Conservation (phyloP, 2,888 invertebrate species). For the Drosophila hamatofila region DNA sequence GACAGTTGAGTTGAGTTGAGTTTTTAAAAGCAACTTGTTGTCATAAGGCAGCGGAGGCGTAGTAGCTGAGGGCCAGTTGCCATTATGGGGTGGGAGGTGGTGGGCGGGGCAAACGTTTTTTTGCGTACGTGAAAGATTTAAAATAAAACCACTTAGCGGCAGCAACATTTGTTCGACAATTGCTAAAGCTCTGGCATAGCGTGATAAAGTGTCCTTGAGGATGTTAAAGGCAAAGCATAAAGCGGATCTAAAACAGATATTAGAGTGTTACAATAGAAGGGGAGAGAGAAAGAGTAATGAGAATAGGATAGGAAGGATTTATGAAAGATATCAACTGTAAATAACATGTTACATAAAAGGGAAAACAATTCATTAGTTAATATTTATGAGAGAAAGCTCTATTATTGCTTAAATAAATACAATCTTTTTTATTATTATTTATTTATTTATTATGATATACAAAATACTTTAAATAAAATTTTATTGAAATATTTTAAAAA, state of each 20-base stretch:
- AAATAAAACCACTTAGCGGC: constrained; percentile 85
- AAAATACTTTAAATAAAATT: background rate
- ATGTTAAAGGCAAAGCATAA: background rate
- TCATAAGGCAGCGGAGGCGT: constrained; percentile 56
- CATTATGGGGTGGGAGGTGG: background rate
- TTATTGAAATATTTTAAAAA: too few species aligned
- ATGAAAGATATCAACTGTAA: background rate
- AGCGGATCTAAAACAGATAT: constrained; percentile 5
- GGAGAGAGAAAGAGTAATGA: background rate
- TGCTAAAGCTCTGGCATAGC: constrained; percentile 54
- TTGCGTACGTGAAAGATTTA: constrained; percentile 84
- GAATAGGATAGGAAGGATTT: background rate
- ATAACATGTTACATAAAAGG: background rate
- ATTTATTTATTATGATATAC: background rate
- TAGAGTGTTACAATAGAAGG: background rate
- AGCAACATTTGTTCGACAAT: constrained; percentile 69
- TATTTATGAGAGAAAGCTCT: too few species aligned
- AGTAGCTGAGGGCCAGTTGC: background rate
- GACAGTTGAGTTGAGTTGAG: constrained; percentile 76
- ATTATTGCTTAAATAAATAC: too few species aligned
- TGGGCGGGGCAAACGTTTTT: constrained; percentile 22
- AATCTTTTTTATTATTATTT: background rate
- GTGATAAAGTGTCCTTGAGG: constrained; percentile 63
- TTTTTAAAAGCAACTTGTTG: constrained; percentile 82
- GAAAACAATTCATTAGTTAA: background rate